phyloP scores from a whole-genome alignment of 2,888 invertebrate genomes.

The Pimpla rufipes region DNA sequence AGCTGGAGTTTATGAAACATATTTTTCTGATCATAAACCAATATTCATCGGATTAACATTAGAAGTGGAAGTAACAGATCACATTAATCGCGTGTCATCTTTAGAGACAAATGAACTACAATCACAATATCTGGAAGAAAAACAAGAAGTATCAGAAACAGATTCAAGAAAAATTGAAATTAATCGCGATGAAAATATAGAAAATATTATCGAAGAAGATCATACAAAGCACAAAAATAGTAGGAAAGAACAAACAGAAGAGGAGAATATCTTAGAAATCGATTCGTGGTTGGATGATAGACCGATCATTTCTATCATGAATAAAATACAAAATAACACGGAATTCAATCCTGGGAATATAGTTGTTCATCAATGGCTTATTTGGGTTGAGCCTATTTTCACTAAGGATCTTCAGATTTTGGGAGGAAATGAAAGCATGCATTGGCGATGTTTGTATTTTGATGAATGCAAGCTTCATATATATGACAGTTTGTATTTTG shows the following conservation, averaged over 20 bases:
- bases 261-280: background rate
- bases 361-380: slow-evolving; percentile 26
- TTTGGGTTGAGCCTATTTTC: slow-evolving; percentile 28
- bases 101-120: slow-evolving; percentile 4
- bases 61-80: slow-evolving; percentile 6
- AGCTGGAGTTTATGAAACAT: slow-evolving; percentile 54
- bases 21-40: no score
- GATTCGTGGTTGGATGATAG: slow-evolving; percentile 38
- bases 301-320: slow-evolving; percentile 18
- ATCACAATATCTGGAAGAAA: background rate
- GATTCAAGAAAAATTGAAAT: slow-evolving; percentile 1
- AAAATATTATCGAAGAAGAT: slow-evolving; percentile 9
- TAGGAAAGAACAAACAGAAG: background rate
- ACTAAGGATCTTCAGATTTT: slow-evolving; percentile 31
- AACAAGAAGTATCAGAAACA: background rate
- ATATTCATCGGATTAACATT: slow-evolving; percentile 52
- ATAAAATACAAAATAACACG: no score
- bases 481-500: no score
- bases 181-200: background rate
- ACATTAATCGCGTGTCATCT: background rate
- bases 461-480: no score
- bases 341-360: slow-evolving; percentile 26
- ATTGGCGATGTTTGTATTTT: slow-evolving; percentile 36
- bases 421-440: slow-evolving; percentile 18
- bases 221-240: background rate